A percentile compares a stretch with the other conserved stretches of the same genome.
Evolutionary conservation across 64 coral and sea anemone species (phyloP).

Genomic region (Stichodactyla helianthus): DNA sequence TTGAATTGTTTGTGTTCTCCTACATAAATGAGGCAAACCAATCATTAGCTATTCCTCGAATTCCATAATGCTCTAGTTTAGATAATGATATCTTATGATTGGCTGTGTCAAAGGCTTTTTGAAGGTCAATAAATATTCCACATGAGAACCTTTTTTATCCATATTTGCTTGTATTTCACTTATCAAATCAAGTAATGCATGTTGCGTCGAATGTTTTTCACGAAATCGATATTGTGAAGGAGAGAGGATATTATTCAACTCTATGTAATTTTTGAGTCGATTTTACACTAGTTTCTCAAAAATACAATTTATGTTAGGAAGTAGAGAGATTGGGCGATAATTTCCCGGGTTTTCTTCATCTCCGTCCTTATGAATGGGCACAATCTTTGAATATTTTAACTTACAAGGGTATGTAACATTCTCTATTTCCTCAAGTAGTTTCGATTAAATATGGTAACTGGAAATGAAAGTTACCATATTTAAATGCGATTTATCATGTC

Average conservation of each 20-base stretch:
- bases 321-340: conserved; percentile 4
- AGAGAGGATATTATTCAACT: conserved; percentile 5
- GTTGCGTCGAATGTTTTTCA: conserved; percentile 18
- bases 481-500: too few species aligned
- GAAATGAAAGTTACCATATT: too few species aligned
- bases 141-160: too few species aligned
- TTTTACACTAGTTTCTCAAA: conserved; percentile 37
- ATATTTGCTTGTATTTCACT: conserved; percentile 26
- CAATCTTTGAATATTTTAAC: background rate
- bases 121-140: conserved; percentile 25
- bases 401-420: background rate
- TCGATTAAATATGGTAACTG: background rate
- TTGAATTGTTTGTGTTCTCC: too few species aligned
- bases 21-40: conserved; percentile 7
- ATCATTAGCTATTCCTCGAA: conserved; percentile 15
- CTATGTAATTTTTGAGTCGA: background rate
- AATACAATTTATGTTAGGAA: conserved; percentile 36
- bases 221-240: conserved; percentile 36
- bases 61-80: conserved; percentile 10
- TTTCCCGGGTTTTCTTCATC: conserved; percentile 16
- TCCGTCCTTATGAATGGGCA: background rate
- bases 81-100: conserved; percentile 8
- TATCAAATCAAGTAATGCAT: conserved; percentile 29
- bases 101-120: conserved; percentile 40
- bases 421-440: background rate